Conservation (phyloP, 2,888 invertebrate genomes). For the Plebejus anna region DNA sequence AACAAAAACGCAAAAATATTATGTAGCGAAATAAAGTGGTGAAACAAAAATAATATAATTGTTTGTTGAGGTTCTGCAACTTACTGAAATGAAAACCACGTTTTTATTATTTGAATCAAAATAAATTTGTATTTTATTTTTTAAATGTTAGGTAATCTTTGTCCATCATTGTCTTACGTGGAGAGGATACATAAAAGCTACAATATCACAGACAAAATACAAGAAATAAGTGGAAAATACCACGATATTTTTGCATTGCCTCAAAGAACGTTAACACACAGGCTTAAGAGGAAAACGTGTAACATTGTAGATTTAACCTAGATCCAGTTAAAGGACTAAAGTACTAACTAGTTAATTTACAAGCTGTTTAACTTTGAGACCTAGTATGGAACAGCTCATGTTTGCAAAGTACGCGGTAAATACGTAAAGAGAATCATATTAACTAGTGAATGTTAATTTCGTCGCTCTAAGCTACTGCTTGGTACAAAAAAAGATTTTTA, state of each 20-base stretch:
- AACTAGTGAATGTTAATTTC: not conserved
- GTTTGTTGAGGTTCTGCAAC: conserved; percentile 9
- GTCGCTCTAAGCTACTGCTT: not conserved
- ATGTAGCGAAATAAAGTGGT: too few relatives aligned
- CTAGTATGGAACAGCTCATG: not conserved
- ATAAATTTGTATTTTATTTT: not conserved
- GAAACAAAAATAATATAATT: not conserved
- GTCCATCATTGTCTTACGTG: too few relatives aligned
- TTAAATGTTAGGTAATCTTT: too few relatives aligned
- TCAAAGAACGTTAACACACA: not conserved
- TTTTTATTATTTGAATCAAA: not conserved
- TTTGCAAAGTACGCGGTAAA: not conserved
- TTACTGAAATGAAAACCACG: not conserved
- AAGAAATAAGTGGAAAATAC: not conserved
- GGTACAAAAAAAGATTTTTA: too few relatives aligned
- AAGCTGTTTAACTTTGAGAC: conserved; percentile 24
- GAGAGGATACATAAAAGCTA: too few relatives aligned
- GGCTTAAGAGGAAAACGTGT: conserved; percentile 14
- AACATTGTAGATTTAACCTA: conserved; percentile 33
- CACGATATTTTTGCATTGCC: too few relatives aligned
- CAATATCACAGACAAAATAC: too few relatives aligned
- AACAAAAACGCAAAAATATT: too few relatives aligned
- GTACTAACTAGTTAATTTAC: conserved; percentile 31
- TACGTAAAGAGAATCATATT: not conserved
- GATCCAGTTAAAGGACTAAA: conserved; percentile 35